A percentile compares a stretch with the other conserved stretches of the same genome.
Evolutionary conservation across 2,888 invertebrate species (phyloP).

Genomic region (Rotaria macrura): DNA sequence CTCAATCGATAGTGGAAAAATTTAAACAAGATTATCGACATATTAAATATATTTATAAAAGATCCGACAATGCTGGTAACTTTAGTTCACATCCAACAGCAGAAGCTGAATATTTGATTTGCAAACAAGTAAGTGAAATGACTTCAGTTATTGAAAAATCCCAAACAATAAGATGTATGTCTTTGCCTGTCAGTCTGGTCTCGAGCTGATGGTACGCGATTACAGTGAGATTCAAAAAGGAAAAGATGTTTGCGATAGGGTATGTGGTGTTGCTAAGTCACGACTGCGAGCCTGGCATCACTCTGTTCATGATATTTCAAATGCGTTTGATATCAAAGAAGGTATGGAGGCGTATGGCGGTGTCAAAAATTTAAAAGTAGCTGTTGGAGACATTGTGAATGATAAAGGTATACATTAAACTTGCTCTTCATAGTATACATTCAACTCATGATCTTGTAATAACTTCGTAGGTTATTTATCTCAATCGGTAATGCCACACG

Average conservation of each 20-base stretch:
- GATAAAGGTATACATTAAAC: not conserved
- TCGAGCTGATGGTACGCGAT: not conserved
- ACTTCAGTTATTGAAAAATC: too few species aligned
- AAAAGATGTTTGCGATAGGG: not conserved
- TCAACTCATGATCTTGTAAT: not conserved
- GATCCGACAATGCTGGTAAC: not conserved
- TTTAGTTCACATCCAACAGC: not conserved
- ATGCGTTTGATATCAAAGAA: not conserved
- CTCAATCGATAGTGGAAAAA: not conserved
- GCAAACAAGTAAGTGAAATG: not conserved
- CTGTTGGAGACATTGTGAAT: not conserved
- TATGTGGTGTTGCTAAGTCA: not conserved
- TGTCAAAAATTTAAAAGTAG: not conserved
- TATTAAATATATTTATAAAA: not conserved
- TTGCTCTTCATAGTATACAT: too few species aligned
- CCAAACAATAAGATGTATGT: too few species aligned
- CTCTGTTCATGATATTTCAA: not conserved
- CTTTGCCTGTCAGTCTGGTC: not conserved
- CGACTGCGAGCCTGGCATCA: not conserved
- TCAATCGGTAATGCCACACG: not conserved
- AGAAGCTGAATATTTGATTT: not conserved
- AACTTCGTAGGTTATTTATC: not conserved
- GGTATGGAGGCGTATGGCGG: not conserved
- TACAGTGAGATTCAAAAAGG: not conserved
- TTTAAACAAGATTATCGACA: not conserved